Base-by-base conservation (phyloP, 2,888 invertebrate genomes). In the Volucella bombylans region DNA sequence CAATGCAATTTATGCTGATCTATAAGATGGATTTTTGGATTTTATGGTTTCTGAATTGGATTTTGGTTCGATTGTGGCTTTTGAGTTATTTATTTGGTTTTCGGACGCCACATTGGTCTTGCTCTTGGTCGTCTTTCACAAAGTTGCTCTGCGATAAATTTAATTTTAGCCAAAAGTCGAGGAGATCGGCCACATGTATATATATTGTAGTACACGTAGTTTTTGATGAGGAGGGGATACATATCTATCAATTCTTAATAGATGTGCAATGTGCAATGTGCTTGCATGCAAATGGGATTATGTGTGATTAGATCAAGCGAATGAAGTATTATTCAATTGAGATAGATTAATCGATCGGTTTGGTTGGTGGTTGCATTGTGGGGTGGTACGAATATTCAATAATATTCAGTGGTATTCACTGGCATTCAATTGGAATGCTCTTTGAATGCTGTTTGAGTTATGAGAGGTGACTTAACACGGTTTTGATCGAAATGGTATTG, bases 21-120 rank as follows among this genome's bases (percentile, higher is more conserved):
- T 45, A 52, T 41, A 62, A 71, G 85, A 81, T 81, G 81, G 67
- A 81, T 85, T 85, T 77, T 62, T 76, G 23, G 83, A 80, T 80
- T 76, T 83, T 83, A 83, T 85, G 67, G 81, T 69, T 83, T 83
- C 74, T 74, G 73, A 73, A 82, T 82, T 83, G 81, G 61, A 72
- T 83, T 83, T 83, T 85, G 81, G 81, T 72, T 76, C 73, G 85
- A 81, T 76, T 81, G 81, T 76, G 85, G 83, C 80, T 71, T 76
- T 72, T 59, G 80, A 83, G 85, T 80, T 81, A 80, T 83, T 83
- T 83, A 83, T 83, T 80, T 83, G 80, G 1, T 31, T 31, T 31
- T 31, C 6, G 6, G 6, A 31, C 68, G 43, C 59, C 54, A 39
- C 49, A 49, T 14, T 72, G 38, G 15, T 18, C 43, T 23, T 12